These are phyloP conservation scores for Zhengitettix transpicula DNA, from an alignment of 2,888 invertebrate species.

Conservation along the genomic window DNA sequence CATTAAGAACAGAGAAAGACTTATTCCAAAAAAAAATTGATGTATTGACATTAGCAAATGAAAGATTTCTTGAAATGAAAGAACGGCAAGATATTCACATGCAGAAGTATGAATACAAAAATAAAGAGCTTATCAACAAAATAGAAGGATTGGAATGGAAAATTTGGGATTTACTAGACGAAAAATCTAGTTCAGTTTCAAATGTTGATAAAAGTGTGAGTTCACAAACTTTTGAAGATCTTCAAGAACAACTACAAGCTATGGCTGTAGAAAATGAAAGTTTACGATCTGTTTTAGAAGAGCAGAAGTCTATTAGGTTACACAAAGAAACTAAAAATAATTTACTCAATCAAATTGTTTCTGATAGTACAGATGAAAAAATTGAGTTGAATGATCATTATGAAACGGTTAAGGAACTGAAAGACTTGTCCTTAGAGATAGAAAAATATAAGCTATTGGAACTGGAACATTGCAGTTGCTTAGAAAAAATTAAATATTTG, in stretches of 20 bases:
- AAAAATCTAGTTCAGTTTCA: not conserved
- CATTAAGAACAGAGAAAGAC: constrained; percentile 48
- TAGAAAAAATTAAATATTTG: not conserved
- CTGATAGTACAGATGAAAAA: not conserved
- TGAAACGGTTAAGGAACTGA: constrained; percentile 31
- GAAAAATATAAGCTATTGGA: constrained; percentile 2
- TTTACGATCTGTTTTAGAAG: constrained; percentile 34
- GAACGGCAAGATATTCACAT: constrained; percentile 65
- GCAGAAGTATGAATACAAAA: constrained; percentile 52
- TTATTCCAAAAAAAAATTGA: constrained; percentile 52
- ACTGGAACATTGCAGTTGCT: constrained; percentile 3
- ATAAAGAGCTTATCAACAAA: constrained; percentile 50
- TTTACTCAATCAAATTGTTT: not conserved
- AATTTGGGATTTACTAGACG: constrained; percentile 11
- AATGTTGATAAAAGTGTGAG: constrained; percentile 4
- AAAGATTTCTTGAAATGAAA: constrained; percentile 61
- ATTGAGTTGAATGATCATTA: constrained; percentile 19
- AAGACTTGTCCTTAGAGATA: constrained; percentile 14
- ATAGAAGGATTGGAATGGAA: constrained; percentile 32
- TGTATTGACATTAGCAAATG: constrained; percentile 55
- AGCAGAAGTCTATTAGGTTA: constrained; percentile 26
- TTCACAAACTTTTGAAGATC: constrained; percentile 22
- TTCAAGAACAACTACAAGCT: constrained; percentile 37
- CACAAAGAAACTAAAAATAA: constrained; percentile 19
- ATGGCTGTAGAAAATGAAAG: constrained; percentile 44